A percentile compares a stretch with the other conserved stretches of the same genome.
These are phyloP conservation scores for Carcina quercana DNA, from an alignment of 2,888 invertebrate species.

Conservation along the genomic window DNA sequence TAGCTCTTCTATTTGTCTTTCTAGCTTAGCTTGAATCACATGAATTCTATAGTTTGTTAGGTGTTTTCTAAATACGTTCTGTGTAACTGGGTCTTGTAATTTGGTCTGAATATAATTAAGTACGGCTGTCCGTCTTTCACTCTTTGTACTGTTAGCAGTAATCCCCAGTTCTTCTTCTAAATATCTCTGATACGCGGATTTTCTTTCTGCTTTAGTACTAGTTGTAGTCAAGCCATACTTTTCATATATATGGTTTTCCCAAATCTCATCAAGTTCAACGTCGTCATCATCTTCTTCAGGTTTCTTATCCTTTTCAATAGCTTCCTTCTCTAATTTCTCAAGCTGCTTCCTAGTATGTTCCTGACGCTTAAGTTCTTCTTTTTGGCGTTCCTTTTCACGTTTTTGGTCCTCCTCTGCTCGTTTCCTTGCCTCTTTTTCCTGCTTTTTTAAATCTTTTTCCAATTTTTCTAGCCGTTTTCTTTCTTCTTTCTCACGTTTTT, in stretches of 20 bases:
- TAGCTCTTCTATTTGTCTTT: constrained; percentile 46
- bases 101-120: constrained; percentile 42
- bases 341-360: constrained; percentile 21
- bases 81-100: constrained; percentile 29
- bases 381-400: constrained; percentile 27
- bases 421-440: constrained; percentile 17
- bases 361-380: constrained; percentile 16
- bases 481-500: constrained; percentile 25
- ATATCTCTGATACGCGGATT: constrained; percentile 41
- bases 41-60: constrained; percentile 42
- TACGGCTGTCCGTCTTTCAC: constrained; percentile 52
- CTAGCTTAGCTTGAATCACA: constrained; percentile 38
- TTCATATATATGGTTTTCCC: constrained; percentile 48
- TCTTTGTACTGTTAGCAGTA: constrained; percentile 45
- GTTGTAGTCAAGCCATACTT: constrained; percentile 44
- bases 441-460: constrained; percentile 34
- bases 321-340: constrained; percentile 33
- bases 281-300: constrained; percentile 31
- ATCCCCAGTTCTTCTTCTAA: constrained; percentile 48
- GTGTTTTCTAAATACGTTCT: constrained; percentile 38
- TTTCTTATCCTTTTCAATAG: constrained; percentile 20
- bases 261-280: constrained; percentile 55
- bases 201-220: constrained; percentile 44
- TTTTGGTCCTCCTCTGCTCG: constrained; percentile 16
- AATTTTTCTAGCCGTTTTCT: constrained; percentile 32